Evolutionary conservation across 2,888 invertebrate genomes (phyloP), one percentile per base, ranked within the genome.

Genomic region (Plagodis dolabraria): DNA sequence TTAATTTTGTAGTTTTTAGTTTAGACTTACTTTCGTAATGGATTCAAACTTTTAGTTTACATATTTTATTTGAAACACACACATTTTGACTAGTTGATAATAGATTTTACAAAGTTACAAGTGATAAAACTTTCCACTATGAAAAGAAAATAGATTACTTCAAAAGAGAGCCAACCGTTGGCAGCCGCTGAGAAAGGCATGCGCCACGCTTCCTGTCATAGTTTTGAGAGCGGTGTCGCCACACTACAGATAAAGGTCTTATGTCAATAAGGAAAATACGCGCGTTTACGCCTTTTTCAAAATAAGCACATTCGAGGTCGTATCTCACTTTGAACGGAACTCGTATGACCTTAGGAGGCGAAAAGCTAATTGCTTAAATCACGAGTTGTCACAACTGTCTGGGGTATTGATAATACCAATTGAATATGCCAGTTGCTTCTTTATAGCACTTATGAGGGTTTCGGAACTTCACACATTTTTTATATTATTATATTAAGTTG

Each of bases 171-270:
- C 71, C 70, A 64, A 71, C 33, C 69, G 70, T 89, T 89, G 77
- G 60, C 71, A 66, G 80, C 80, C 76, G 70, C 89, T 89, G 91
- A 76, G 75, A 77, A 86, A 84, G 90, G 89, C 75, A 92, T 84
- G 87, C 86, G 83, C 76, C 76, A 71, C 71, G 76, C 80, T 92
- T 92, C 92, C 92, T 82, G 89, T 86, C 87, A 85, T 82, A 87
- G 88, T 86, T 89, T 87, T 76, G 82, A 82, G 84, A 86, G 84
- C 80, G 77, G 71, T 71, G 77, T 77, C 70, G 71, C 68, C 63
- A 64, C 57, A 64, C 69, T 69, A 68, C 62, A 70, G 70, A 64
- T 76, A 81, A 79, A 85, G 62, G 81, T 55, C 80, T 70, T 84
- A 89, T 70, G 82, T 82, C 68, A 74, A 70, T 76, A 74, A 69